These are phyloP conservation scores for Sigmodon hispidus DNA, from an alignment of 2,113 vertebrate species.

Conservation along the genomic window DNA sequence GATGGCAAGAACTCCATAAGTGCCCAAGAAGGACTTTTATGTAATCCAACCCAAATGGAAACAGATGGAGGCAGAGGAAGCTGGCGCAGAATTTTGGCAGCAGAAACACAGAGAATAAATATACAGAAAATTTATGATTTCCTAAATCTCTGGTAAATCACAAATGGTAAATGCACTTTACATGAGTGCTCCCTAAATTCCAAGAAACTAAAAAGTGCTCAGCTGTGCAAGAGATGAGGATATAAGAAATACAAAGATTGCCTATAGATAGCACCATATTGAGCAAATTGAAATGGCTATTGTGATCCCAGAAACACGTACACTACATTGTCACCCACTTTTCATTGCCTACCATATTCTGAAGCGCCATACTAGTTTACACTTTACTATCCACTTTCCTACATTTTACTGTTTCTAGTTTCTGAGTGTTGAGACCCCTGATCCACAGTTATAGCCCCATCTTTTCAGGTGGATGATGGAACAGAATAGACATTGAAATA, in stretches of 20 bases:
- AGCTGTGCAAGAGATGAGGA: background rate
- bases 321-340: background rate
- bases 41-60: background rate
- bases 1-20: background rate
- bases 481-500: background rate
- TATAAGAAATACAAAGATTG: background rate
- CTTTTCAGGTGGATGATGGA: background rate
- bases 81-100: background rate
- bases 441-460: background rate
- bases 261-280: background rate
- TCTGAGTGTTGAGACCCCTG: background rate
- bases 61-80: background rate
- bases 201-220: background rate
- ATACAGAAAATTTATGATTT: background rate
- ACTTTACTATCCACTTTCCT: background rate
- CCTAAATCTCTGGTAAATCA: background rate
- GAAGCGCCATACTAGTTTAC: background rate
- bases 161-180: background rate
- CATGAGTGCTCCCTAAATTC: background rate
- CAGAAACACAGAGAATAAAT: background rate
- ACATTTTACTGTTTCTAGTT: background rate
- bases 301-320: background rate
- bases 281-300: background rate
- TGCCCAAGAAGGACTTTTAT: background rate
- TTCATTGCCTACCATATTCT: slow-evolving; percentile 9